Conservation (phyloP, 2,888 invertebrate species). For the Eupithecia insigniata region DNA sequence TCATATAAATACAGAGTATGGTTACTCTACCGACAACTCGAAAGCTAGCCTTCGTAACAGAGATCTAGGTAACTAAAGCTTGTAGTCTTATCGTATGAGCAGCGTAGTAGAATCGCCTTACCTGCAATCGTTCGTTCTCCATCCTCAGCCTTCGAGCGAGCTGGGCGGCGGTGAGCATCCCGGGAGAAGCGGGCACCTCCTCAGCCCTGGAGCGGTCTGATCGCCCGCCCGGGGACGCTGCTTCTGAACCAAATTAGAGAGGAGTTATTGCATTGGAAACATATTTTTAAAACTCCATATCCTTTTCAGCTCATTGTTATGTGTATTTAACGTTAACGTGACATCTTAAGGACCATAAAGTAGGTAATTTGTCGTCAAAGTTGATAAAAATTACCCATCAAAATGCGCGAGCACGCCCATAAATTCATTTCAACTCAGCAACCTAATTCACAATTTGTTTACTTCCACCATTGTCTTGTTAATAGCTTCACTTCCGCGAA, state of each 20-base stretch:
- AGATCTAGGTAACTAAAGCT: background rate
- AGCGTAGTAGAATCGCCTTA: conserved; percentile 37
- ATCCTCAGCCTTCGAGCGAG: conserved; percentile 86
- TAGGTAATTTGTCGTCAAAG: conserved; percentile 23
- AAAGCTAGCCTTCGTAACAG: background rate
- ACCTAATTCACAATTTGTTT: conserved; percentile 51
- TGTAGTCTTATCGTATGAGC: background rate
- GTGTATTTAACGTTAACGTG: background rate
- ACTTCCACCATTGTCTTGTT: conserved; percentile 52
- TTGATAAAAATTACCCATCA: conserved; percentile 38
- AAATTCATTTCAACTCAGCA: conserved; percentile 47
- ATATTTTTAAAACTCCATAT: background rate
- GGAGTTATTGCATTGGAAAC: background rate
- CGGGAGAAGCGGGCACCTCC: conserved; percentile 81
- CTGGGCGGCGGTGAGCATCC: conserved; percentile 83
- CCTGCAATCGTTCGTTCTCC: conserved; percentile 90
- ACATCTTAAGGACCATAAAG: conserved; percentile 18
- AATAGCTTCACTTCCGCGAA: conserved; percentile 55
- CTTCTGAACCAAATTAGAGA: conserved; percentile 53
- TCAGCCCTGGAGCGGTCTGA: conserved; percentile 79
- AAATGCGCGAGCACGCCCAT: conserved; percentile 45
- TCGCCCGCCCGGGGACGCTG: conserved; percentile 74
- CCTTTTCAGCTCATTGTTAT: background rate
- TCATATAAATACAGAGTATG: background rate
- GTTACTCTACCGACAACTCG: background rate